Evolutionary conservation across 2,888 invertebrate genomes (phyloP), one percentile per base, ranked within the genome.

Genomic region (Rutpela maculata): DNA sequence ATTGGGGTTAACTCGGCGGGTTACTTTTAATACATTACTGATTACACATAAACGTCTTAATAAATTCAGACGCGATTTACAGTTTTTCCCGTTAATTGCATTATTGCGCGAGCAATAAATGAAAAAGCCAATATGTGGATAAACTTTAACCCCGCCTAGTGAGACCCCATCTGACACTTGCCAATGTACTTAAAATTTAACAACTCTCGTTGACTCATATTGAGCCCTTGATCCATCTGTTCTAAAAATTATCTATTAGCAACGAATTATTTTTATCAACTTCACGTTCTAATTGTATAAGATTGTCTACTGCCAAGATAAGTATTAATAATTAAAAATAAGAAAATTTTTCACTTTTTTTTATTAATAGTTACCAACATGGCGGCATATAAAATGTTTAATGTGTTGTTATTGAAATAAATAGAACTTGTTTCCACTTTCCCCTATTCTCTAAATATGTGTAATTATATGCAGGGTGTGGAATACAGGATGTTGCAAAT

Each of bases 111-210:
- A 43, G 12, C 3, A 12, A 15, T 43, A 12, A 15, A 43, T 12
- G 43, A 12, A 35, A 9, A 35, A 35, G 1, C 43, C 43, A 43
- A 12, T 43, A 43, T 43, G 43, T 0, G 43, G 1, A 43, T 2
- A 7, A 43, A 43, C 43, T 43, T 43, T 43, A 4, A 43, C 15
- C 4, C n/a, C 50, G n/a, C 50, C n/a, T n/a, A 17, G 50, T 6
- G 12, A 50, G n/a, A 15, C 50, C 5, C 1, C 15, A n/a, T 50
- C 50, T n/a, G 50, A 50, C 50, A 15, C 50, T 50, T n/a, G n/a
- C 66, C 19, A 66, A n/a, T 68, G 68, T 77, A 67, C 56, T 77
- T 71, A 70, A 71, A 66, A 76, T 76, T 76, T 76, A 68, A 76
- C 56, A 15, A 68, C 63, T 69, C 55, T 6, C 43, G 71, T 77